Base-by-base conservation (phyloP, 1,140 invertebrate species). In the Neodiprion fabricii region DNA sequence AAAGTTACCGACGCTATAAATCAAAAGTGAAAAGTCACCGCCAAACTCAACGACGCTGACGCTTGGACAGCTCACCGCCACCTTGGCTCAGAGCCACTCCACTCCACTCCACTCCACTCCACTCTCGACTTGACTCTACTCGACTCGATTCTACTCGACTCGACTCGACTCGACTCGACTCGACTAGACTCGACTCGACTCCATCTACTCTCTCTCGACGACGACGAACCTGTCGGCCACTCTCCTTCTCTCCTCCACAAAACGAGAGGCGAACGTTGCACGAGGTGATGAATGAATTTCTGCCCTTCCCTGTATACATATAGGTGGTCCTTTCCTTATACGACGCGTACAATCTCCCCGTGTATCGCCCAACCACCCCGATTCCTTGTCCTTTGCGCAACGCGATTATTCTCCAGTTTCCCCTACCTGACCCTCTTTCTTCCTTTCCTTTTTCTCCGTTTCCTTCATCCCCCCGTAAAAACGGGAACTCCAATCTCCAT, bases 1-100 rank as follows among this genome's bases (percentile, higher is more conserved):
- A 88, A 88, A 88, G 86, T 88, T 87, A 75, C 81, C 80, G 17
- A 21, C 17, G 81, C 82, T 79, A 88, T 88, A 88, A 88, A 88
- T 88, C 87, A 88, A 88, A 88, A 85, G 84, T 87, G 85, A 87
- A 88, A 88, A 88, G 86, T 85, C 83, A 79, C 85, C 80, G 79
- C 74, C 79, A 79, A 80, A 81, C 79, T 82, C 78, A 71, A 75
- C 70, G 72, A 74, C 70, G 75, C 79, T 28, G 79, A 73, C 28
- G 28, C 28, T 40, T 40, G 5, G 11, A 9, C 11, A 9, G 11
- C 53, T 9, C 53, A 17, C 11, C 53, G 11, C 53, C 11, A 17
- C 53, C 7, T 61, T 17, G 53, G 53, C 76, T 75, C 74, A 72
- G 53, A 68, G 67, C 76, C 73, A 77, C 49, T 17, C 75, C 72